Base-by-base conservation (phyloP, 2,797 vertebrate species). In the Danio albolineatus region DNA sequence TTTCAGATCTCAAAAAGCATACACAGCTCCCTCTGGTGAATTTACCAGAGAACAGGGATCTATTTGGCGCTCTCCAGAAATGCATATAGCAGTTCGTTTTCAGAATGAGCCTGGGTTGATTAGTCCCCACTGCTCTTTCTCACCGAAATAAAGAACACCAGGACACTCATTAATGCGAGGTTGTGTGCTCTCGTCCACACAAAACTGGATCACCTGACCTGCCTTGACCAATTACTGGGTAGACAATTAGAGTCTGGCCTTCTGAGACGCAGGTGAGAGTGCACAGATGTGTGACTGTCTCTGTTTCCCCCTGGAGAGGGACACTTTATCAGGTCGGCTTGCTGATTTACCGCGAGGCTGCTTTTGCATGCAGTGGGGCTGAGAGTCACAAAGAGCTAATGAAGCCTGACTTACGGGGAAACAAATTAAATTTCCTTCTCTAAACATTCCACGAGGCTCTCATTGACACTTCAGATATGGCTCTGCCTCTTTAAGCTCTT, bases 371-470 rank as follows among this genome's bases (percentile, higher is more conserved):
- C 73, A 65, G 16, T 9, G 41, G 14, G 36, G 28, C 43, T 66
- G 39, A 46, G 17, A 82, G 76, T 85, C 79, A 66, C 70, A 66
- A 56, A 82, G 75, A 82, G 85, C 76, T 79, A 85, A 86, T 83
- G 43, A 85, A 78, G 60, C 66, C 71, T 13, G 60, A 87, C 62
- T 82, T 70, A 74, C 79, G 73, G 70, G 70, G 85, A 53, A 36
- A 85, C 78, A 71, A 83, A 85, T 78, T 46, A 2, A 48, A 87
- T 67, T 76, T 77, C 41, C 36, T 53, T 76, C 65, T 76, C 70
- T 79, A 66, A 56, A 73, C 51, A 73, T 78, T 83, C 65, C 70
- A 84, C 77, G 82, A 1, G 14, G 38, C 14, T 82, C 49, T 49
- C 77, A 48, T 74, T 56, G 61, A 60, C 87, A 79, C 74, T 66